Evolutionary conservation across 2,797 vertebrate genomes (phyloP).

Genomic region (Sebastes itinus): DNA sequence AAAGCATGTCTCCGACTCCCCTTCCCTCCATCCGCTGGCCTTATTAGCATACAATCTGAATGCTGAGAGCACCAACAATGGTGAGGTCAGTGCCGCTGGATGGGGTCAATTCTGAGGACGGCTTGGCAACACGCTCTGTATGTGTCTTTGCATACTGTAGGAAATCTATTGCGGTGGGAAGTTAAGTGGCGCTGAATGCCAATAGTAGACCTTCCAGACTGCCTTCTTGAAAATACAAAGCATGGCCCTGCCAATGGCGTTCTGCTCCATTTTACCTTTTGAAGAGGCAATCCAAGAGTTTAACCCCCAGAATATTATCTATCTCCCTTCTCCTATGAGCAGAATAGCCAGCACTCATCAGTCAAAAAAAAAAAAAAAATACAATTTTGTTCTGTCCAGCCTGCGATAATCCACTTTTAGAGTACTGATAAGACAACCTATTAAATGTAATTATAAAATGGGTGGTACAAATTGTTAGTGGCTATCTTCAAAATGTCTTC

Average conservation of each 20-base stretch:
- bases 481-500: constrained; percentile 82
- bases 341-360: constrained; percentile 69
- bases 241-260: constrained; percentile 53
- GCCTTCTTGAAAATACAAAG: constrained; percentile 79
- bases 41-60: constrained; percentile 87
- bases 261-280: constrained; percentile 77
- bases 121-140: constrained; percentile 72
- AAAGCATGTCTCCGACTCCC: constrained; percentile 61
- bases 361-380: constrained; percentile 54
- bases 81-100: constrained; percentile 78
- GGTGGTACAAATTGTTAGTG: constrained; percentile 77
- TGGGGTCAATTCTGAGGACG: constrained; percentile 76
- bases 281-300: constrained; percentile 81
- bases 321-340: constrained; percentile 57
- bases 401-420: constrained; percentile 81
- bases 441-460: constrained; percentile 85
- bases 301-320: constrained; percentile 81
- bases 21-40: constrained; percentile 57
- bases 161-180: constrained; percentile 76
- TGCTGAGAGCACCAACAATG: constrained; percentile 79
- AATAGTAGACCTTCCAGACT: constrained; percentile 73
- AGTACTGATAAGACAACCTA: constrained; percentile 82
- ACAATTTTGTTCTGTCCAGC: constrained; percentile 73
- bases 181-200: constrained; percentile 80
- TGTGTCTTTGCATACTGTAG: constrained; percentile 80